Evolutionary conservation across 2,797 vertebrate genomes (phyloP).

Genomic region (Telmatherina bonti): DNA sequence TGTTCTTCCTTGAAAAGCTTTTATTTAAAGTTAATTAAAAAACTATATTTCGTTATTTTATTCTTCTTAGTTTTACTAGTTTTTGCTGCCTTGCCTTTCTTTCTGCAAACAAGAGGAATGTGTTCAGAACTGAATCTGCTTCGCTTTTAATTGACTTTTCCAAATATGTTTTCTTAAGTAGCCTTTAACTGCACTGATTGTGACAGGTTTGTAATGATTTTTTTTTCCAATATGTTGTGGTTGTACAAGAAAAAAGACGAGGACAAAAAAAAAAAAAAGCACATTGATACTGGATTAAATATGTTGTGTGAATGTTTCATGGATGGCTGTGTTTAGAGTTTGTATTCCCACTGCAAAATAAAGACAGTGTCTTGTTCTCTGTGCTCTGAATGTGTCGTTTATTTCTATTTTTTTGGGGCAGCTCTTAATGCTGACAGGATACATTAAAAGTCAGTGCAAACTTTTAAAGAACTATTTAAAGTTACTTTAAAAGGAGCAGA

Average conservation of each 20-base stretch:
- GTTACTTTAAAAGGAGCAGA: slow-evolving; percentile 42
- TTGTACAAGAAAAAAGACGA: slow-evolving; percentile 65
- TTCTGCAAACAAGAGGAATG: slow-evolving; percentile 56
- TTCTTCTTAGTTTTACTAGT: slow-evolving; percentile 22
- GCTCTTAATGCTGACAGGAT: neutral
- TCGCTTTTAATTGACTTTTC: slow-evolving; percentile 40
- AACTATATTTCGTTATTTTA: too few relatives aligned
- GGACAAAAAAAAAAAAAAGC: slow-evolving; percentile 44
- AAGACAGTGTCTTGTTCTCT: slow-evolving; percentile 70
- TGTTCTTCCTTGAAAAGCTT: slow-evolving; percentile 23
- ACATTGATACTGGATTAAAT: slow-evolving; percentile 46
- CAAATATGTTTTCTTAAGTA: slow-evolving; percentile 59
- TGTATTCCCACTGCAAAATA: slow-evolving; percentile 81
- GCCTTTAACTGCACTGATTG: slow-evolving; percentile 74
- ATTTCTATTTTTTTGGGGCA: neutral
- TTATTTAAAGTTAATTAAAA: slow-evolving; percentile 6
- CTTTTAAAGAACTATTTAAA: neutral
- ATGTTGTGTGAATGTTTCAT: slow-evolving; percentile 76
- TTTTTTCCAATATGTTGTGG: slow-evolving; percentile 54
- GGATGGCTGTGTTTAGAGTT: slow-evolving; percentile 72
- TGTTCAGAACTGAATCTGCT: slow-evolving; percentile 43
- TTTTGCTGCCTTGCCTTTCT: slow-evolving; percentile 48
- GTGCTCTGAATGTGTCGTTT: slow-evolving; percentile 9
- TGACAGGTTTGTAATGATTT: slow-evolving; percentile 66
- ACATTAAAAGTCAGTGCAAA: slow-evolving; percentile 4